Conservation (phyloP, 1,140 invertebrate genomes). For the Aporrectodea caliginosa region DNA sequence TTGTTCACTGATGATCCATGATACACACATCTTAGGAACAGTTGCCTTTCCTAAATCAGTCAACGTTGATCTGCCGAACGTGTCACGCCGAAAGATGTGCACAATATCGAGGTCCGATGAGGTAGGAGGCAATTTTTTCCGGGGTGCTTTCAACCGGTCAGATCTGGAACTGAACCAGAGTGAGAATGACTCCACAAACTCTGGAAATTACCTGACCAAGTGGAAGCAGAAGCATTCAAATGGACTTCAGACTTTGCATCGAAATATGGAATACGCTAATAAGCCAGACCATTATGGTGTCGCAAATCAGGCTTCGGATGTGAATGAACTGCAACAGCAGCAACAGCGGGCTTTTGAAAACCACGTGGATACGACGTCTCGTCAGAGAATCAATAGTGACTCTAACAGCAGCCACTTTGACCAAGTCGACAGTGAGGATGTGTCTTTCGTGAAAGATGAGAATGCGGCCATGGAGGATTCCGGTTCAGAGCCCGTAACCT, state of each 20-base stretch:
- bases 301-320: background rate
- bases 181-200: background rate
- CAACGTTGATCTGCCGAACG: background rate
- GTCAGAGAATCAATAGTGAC: background rate
- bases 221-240: background rate
- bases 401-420: background rate
- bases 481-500: conserved; percentile 33
- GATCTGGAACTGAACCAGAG: background rate
- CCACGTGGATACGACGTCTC: background rate
- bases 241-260: background rate
- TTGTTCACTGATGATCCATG: background rate
- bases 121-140: background rate
- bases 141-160: background rate
- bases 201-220: background rate
- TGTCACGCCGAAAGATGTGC: background rate
- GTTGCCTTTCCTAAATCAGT: background rate
- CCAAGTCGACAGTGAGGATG: background rate
- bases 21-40: background rate
- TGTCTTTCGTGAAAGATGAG: background rate
- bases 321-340: background rate
- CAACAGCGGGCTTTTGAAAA: background rate
- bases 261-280: background rate
- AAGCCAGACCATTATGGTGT: background rate
- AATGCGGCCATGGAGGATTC: background rate
- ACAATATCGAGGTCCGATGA: background rate